Evolutionary conservation across 2,113 vertebrate genomes (phyloP).

Genomic region (Fulica atra): DNA sequence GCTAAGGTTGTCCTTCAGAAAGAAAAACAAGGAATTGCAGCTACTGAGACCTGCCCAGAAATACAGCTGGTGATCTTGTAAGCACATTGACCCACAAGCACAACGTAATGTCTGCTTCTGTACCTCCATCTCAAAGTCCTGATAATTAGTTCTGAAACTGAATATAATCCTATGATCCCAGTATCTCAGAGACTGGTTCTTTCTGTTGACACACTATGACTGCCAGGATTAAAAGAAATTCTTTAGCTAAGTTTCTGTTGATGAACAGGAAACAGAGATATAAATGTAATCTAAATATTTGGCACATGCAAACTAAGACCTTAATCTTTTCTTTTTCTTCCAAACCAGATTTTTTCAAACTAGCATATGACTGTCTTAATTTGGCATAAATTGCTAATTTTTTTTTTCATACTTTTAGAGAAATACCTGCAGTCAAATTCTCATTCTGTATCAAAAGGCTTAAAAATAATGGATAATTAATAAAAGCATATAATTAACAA

Average conservation of each 20-base stretch:
- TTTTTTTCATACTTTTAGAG: not conserved
- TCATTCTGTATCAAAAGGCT: not conserved
- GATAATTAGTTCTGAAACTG: not conserved
- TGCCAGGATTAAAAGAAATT: not conserved
- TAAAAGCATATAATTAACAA: not conserved
- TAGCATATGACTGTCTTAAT: not conserved
- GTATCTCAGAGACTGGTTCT: not conserved
- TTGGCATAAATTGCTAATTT: not conserved
- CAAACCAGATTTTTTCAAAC: not conserved
- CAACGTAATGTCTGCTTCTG: rapidly evolving
- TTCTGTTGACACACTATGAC: not conserved
- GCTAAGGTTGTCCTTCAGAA: not conserved
- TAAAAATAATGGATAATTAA: not conserved
- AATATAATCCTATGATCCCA: not conserved
- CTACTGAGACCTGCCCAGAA: not conserved
- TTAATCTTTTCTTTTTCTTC: not conserved
- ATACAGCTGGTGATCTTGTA: not conserved
- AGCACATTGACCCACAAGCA: not conserved
- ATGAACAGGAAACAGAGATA: not conserved
- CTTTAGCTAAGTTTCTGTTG: not conserved
- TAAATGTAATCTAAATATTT: not conserved
- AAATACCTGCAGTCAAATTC: not conserved
- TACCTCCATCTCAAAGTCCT: not conserved
- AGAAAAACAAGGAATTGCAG: not conserved
- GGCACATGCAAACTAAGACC: not conserved